These are phyloP conservation scores for Papilio polyxenes DNA, from an alignment of 1,140 invertebrate genomes.

Conservation along the genomic window DNA sequence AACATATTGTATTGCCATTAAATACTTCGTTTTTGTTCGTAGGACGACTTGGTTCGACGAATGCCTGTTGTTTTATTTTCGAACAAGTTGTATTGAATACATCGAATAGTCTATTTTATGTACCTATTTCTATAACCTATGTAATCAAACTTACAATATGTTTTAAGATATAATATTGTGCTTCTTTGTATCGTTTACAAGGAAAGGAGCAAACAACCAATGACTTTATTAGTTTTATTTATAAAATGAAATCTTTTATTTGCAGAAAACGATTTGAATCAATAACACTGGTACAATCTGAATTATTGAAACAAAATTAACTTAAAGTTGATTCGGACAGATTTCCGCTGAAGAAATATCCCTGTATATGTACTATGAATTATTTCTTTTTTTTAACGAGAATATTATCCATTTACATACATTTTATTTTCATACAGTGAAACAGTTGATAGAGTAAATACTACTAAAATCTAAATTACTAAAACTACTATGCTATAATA, in stretches of 20 bases:
- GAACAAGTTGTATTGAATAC: background rate
- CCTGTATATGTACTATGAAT: no score
- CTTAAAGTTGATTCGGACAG: no score
- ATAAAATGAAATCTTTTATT: background rate
- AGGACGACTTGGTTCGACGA: background rate
- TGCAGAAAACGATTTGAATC: constrained; percentile 28
- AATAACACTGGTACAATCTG: constrained; percentile 51
- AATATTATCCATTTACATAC: no score
- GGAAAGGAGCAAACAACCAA: background rate
- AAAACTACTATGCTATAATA: no score
- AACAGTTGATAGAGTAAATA: no score
- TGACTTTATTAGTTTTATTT: constrained; percentile 9
- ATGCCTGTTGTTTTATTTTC: constrained; percentile 19
- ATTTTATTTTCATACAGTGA: no score
- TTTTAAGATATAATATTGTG: background rate
- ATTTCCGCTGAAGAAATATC: constrained; percentile 48
- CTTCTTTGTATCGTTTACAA: background rate
- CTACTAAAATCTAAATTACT: no score
- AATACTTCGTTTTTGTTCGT: constrained; percentile 4
- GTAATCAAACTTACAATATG: background rate
- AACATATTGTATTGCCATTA: constrained; percentile 13
- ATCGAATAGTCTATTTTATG: background rate
- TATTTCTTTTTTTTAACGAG: no score
- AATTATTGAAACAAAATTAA: constrained; percentile 61
- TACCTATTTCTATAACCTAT: background rate